Conservation (phyloP, 2,888 invertebrate species). For the Nomada flava region DNA sequence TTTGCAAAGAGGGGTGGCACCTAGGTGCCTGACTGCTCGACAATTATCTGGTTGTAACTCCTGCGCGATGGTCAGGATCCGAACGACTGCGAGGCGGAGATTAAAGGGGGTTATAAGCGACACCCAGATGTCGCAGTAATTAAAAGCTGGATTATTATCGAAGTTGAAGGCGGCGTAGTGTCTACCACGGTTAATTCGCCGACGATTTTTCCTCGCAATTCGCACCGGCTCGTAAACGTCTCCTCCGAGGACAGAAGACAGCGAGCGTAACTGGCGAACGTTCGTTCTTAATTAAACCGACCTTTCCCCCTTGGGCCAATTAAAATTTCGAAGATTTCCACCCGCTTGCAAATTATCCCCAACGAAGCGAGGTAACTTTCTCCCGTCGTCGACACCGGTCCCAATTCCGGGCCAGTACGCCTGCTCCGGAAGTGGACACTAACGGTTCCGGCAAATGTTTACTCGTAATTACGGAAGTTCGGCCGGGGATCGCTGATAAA, state of each 20-base stretch:
- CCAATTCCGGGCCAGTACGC: constrained; percentile 17
- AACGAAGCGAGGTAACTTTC: constrained; percentile 2
- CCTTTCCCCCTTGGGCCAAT: constrained; percentile 18
- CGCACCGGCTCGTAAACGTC: constrained; percentile 63
- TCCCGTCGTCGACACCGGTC: neutral
- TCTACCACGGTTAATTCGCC: constrained; percentile 63
- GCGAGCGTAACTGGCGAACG: constrained; percentile 7
- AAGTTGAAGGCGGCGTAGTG: constrained; percentile 77
- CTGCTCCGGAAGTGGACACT: constrained; percentile 75
- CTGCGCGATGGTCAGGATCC: constrained; percentile 74
- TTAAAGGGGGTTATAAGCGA: constrained; percentile 77
- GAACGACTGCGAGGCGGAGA: constrained; percentile 68
- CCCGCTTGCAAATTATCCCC: constrained; percentile 32
- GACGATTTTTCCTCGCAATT: constrained; percentile 67
- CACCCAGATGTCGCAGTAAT: constrained; percentile 83
- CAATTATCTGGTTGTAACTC: constrained; percentile 78
- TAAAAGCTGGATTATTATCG: constrained; percentile 82
- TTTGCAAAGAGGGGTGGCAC: constrained; percentile 43
- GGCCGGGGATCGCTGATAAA: neutral
- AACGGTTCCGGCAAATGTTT: constrained; percentile 78
- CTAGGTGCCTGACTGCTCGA: constrained; percentile 62
- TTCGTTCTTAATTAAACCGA: constrained; percentile 62
- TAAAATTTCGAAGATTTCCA: constrained; percentile 60
- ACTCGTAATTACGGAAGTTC: constrained; percentile 71
- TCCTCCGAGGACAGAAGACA: constrained; percentile 52